phyloP scores from a whole-genome alignment of 64 coral and sea anemone species.

The Dendronephthya gigantea region DNA sequence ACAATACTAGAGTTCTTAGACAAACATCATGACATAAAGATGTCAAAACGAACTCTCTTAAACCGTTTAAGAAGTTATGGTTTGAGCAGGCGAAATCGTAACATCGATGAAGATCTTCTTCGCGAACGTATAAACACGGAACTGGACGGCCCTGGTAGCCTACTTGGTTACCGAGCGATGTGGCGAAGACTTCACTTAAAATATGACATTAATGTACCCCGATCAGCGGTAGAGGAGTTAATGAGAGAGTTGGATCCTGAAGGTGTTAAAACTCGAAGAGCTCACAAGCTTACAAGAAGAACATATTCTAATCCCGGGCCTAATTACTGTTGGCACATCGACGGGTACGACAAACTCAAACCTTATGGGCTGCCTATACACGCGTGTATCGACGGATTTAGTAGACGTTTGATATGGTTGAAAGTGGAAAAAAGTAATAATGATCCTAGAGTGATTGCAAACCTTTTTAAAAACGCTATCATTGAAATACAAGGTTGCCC shows the following conservation, averaged over 20 bases:
- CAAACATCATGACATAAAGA: constrained; percentile 12
- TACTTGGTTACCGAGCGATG: constrained; percentile 22
- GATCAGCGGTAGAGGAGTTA: neutral
- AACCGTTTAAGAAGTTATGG: constrained; percentile 7
- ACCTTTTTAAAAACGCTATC: neutral
- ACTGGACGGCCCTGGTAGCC: neutral
- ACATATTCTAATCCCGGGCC: neutral
- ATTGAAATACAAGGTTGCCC: neutral
- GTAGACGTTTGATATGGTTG: neutral
- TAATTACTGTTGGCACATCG: no score
- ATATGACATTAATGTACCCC: neutral
- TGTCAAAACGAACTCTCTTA: constrained; percentile 14
- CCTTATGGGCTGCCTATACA: constrained; percentile 14
- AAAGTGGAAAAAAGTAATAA: no score
- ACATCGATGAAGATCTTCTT: neutral
- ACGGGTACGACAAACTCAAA: no score
- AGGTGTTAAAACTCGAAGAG: neutral
- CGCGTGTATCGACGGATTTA: neutral
- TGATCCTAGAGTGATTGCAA: no score
- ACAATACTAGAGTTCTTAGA: constrained; percentile 14
- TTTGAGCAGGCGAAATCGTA: neutral
- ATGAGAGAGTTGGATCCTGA: constrained; percentile 20
- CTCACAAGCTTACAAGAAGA: neutral
- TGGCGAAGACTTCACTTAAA: constrained; percentile 20
- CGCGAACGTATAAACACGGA: constrained; percentile 9